Evolutionary conservation across 1,140 invertebrate species (phyloP), one percentile per base, ranked within the genome.

Genomic region (Drosophila albomicans): DNA sequence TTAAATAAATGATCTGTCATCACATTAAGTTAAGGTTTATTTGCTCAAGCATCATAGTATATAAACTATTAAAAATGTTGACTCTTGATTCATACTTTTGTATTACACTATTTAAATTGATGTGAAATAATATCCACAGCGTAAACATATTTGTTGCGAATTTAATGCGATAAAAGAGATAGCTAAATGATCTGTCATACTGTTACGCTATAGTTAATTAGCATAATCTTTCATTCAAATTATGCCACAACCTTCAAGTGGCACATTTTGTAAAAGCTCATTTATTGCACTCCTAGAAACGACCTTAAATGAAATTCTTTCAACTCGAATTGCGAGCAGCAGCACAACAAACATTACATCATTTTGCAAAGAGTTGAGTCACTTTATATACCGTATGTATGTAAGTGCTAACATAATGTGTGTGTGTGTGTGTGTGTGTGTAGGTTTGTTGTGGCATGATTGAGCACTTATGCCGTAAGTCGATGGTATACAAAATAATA

Each of bases 401-500:
- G 10, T 45, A n/a, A n/a, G 1, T 25, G 15, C 56, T 41, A 41
- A 20, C 20, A 20, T 20, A 20, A 20, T 3, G 20, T 20, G 20
- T 25, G 1, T 71, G 8, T 49, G 5, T 57, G n/a, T 62, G 15
- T 48, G 35, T 49, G 43, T 65, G 7, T 15, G 16, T 73, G 20
- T 45, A 8, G 13, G 46, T 56, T 48, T 59, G 38, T 82, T 13
- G 58, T 66, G 62, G 70, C 85, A 84, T 88, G 85, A 88, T 75
- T 67, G 84, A 80, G 84, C 84, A 89, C 80, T 88, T 84, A 74
- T 79, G 68, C 72, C 81, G 43, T 76, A 70, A 74, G 16, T 30
- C 38, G 16, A 62, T 56, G 46, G 13, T 56, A 38, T 45, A 66
- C 20, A 49, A 67, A 73, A 74, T 67, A 68, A 70, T 35, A 43